Conservation (phyloP, 2,113 vertebrate species). For the Scartelaos histophorus region DNA sequence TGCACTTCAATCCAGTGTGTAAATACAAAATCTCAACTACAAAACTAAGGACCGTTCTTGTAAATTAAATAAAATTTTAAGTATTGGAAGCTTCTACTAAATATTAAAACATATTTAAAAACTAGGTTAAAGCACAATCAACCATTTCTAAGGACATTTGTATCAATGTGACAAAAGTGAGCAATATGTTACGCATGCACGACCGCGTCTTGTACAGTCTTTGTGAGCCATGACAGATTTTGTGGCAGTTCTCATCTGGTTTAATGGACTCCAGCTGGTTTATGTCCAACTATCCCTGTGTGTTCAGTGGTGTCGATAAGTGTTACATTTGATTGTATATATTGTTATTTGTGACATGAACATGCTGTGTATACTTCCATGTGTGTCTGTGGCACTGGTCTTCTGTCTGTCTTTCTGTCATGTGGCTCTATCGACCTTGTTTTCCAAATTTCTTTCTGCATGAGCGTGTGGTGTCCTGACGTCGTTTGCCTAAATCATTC, state of each 20-base stretch:
- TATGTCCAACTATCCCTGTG: conserved; percentile 30
- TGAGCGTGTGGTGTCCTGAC: conserved; percentile 35
- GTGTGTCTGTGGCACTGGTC: conserved; percentile 46
- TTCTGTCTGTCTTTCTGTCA: conserved; percentile 56
- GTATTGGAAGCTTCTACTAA: conserved; percentile 12
- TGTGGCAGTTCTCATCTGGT: conserved; percentile 11
- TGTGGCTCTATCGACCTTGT: neutral
- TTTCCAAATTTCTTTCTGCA: conserved; percentile 26
- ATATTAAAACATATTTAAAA: conserved; percentile 6
- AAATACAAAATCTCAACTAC: conserved; percentile 39
- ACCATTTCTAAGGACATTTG: conserved; percentile 18
- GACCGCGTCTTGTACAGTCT: conserved; percentile 29
- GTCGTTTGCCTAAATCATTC: conserved; percentile 23
- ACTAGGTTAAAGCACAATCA: conserved; percentile 21
- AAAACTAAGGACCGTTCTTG: conserved; percentile 6
- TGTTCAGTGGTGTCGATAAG: conserved; percentile 41
- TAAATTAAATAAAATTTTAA: conserved; percentile 21
- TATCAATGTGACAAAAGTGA: conserved; percentile 28
- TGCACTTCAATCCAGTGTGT: conserved; percentile 21
- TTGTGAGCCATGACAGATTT: conserved; percentile 24
- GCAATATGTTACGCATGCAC: conserved; percentile 55
- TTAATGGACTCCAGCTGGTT: conserved; percentile 15
- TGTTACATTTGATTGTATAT: conserved; percentile 59
- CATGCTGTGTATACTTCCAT: conserved; percentile 20
- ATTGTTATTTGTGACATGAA: conserved; percentile 49